These are phyloP conservation scores for Helicorthomorpha holstii DNA, from an alignment of 1,140 invertebrate genomes.

Conservation along the genomic window DNA sequence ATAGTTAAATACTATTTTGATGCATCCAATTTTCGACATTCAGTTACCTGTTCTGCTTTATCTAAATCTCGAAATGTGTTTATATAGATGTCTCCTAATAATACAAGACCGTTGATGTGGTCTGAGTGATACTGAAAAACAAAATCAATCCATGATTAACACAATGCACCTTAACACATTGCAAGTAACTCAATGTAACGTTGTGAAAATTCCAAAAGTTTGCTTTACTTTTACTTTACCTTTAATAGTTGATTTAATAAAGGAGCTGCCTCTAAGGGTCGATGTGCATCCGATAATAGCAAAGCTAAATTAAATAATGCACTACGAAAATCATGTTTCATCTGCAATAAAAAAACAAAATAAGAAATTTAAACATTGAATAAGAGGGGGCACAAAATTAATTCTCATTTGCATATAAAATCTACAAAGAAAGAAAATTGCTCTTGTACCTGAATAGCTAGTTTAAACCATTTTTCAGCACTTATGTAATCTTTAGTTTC, in stretches of 20 bases:
- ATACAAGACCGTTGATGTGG: constrained; percentile 83
- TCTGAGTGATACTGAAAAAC: constrained; percentile 60
- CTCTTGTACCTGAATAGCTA: not conserved
- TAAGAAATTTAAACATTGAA: no score
- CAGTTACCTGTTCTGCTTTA: constrained; percentile 67
- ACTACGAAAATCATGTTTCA: constrained; percentile 49
- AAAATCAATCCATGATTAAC: no score
- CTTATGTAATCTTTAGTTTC: constrained; percentile 42
- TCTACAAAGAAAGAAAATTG: not conserved
- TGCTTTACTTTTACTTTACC: not conserved
- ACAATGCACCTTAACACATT: no score
- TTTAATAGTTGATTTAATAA: constrained; percentile 78
- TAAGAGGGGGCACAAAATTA: not conserved
- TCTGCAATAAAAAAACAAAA: constrained; percentile 15
- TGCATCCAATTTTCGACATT: no score
- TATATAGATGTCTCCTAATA: constrained; percentile 91
- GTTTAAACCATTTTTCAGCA: constrained; percentile 47
- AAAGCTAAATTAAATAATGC: constrained; percentile 89
- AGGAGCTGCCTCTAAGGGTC: constrained; percentile 77
- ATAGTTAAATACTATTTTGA: not conserved
- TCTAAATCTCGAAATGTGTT: constrained; percentile 88
- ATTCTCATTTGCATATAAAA: not conserved
- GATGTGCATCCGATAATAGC: constrained; percentile 66
- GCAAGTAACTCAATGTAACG: not conserved
- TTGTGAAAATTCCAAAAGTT: not conserved